These are phyloP conservation scores for Drosophila takahashii DNA, from an alignment of 1,140 invertebrate species.

Conservation along the genomic window DNA sequence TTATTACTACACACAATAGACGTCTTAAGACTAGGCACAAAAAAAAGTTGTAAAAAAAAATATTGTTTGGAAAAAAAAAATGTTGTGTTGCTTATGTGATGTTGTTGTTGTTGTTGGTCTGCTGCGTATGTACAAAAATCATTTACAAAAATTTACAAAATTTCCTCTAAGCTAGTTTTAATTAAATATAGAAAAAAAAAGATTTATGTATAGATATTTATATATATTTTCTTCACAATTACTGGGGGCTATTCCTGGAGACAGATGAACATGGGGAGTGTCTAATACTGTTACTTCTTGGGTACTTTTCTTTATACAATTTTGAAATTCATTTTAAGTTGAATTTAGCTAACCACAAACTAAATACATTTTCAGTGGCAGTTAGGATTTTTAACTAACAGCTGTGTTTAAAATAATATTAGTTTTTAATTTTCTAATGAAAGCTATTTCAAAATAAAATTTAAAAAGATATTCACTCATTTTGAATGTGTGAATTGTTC, in stretches of 20 bases:
- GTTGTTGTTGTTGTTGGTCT: slow-evolving; percentile 29
- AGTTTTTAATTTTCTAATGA: background rate
- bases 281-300: slow-evolving; percentile 36
- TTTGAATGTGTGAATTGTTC: background rate
- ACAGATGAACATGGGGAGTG: slow-evolving; percentile 21
- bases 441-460: no score
- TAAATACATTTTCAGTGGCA: slow-evolving; percentile 1
- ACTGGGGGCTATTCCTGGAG: slow-evolving; percentile 23
- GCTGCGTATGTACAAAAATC: slow-evolving; percentile 71
- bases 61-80: slow-evolving; percentile 34
- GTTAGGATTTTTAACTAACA: background rate
- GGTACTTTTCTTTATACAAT: slow-evolving; percentile 1
- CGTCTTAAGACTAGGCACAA: slow-evolving; percentile 76
- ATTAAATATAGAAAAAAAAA: slow-evolving; percentile 26
- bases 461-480: background rate
- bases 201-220: slow-evolving; percentile 12
- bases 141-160: slow-evolving; percentile 81
- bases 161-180: slow-evolving; percentile 46
- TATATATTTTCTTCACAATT: slow-evolving; percentile 23
- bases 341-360: background rate
- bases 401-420: background rate
- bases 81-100: slow-evolving; percentile 13
- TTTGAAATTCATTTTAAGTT: background rate
- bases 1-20: slow-evolving; percentile 75
- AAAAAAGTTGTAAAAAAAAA: slow-evolving; percentile 50